Conservation (phyloP, 1,140 invertebrate genomes). For the Dolichoris vasculosae region DNA sequence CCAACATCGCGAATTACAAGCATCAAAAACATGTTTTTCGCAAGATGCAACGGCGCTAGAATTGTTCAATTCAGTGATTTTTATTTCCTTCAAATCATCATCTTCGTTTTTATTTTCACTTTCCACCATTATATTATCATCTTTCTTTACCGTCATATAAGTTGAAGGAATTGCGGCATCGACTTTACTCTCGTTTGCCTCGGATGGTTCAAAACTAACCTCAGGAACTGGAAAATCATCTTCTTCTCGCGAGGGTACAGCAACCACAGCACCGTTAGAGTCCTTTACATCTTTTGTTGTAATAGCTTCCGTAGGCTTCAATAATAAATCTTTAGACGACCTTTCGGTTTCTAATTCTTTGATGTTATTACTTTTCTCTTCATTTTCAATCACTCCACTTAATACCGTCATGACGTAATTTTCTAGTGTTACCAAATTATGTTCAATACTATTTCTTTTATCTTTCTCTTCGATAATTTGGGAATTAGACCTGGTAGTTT, state of each 20-base stretch:
- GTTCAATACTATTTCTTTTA: conserved; percentile 57
- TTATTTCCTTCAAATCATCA: not conserved
- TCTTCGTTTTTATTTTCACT: conserved; percentile 49
- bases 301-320: not conserved
- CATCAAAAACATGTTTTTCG: not conserved
- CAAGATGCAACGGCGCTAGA: not conserved
- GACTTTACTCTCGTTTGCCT: conserved; percentile 60
- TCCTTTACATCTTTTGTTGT: not conserved
- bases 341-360: conserved; percentile 31
- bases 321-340: conserved; percentile 20
- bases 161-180: conserved; percentile 60
- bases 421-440: conserved; percentile 68
- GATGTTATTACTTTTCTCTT: conserved; percentile 54
- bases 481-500: conserved; percentile 45
- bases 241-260: conserved; percentile 20
- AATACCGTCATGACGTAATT: conserved; percentile 73
- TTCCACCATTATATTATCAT: not conserved
- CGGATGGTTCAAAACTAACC: conserved; percentile 57
- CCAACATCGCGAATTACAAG: not conserved
- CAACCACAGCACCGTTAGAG: not conserved
- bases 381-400: conserved; percentile 70
- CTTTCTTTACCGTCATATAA: not conserved
- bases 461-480: not conserved
- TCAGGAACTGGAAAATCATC: conserved; percentile 23
- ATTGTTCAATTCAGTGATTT: not conserved